Base-by-base conservation (phyloP, 2,797 vertebrate genomes). In the Ambastaia sidthimunki region DNA sequence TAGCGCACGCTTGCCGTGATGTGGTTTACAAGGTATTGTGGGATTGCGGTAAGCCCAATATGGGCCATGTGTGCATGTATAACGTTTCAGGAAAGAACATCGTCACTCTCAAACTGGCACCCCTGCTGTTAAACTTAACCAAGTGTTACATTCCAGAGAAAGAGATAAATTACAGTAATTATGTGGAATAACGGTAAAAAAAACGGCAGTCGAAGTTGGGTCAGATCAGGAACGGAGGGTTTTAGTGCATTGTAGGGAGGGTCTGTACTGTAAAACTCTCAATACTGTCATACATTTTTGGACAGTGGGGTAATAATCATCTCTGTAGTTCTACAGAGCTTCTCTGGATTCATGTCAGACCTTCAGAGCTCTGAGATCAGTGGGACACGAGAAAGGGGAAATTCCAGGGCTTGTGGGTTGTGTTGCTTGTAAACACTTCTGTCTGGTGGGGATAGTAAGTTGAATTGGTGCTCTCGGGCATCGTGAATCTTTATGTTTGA, bases 251-350 rank as follows among this genome's bases (percentile, higher is more conserved):
- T 37, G 15, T 52, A 41, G 81, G 82, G 79, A 81, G 62, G 82
- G 21, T 63, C 52, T 41, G 28, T 37, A 18, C 41, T 72, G 54
- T 55, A 59, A 52, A 77, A 37, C 23, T 41, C 13, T 19, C 28
- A 79, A 74, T 70, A 57, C 50, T 62, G 54, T 89, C 85, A 86
- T 85, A 79, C 86, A 91, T 92, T 92, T 89, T 85, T 89, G 25
- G 16, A 71, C 85, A 37, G 74, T 89, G 71, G 74, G 37, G 84
- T 92, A 89, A 92, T 83, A 57, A 67, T 48, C 18, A 80, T 18
- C 72, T 65, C 63, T 60, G 31, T 48, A 72, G 54, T 60, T 44
- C 62, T 72, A 21, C 48, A 15, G 23, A 19, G 55, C 50, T 67
- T 47, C 41, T 54, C 71, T 59, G 19, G 78, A 63, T 19, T 25